Evolutionary conservation across 2,888 invertebrate genomes (phyloP).

Genomic region (Dicranocentrus wangi): DNA sequence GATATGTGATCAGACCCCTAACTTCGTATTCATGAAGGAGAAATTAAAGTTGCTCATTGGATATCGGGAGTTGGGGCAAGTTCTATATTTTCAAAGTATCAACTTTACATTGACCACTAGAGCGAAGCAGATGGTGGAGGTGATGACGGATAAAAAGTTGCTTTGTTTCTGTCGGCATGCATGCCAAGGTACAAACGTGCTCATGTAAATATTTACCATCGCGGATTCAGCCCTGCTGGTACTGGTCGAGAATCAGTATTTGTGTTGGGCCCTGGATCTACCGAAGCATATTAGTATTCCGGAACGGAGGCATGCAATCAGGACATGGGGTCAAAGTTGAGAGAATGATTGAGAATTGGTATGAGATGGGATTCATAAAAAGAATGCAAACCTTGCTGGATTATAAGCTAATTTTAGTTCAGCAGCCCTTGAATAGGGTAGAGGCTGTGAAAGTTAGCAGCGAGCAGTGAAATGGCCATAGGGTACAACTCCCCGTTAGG

Average conservation of each 20-base stretch:
- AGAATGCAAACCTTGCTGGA: slow-evolving; percentile 16
- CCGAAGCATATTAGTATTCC: slow-evolving; percentile 29
- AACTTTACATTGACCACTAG: too few species aligned
- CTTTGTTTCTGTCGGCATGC: slow-evolving; percentile 17
- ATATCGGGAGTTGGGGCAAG: not conserved
- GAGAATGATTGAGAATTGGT: not conserved
- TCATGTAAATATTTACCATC: slow-evolving; percentile 25
- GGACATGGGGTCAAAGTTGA: slow-evolving; percentile 27
- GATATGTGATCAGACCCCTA: not conserved
- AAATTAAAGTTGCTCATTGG: slow-evolving; percentile 22
- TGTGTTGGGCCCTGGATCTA: slow-evolving; percentile 15
- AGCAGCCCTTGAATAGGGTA: not conserved
- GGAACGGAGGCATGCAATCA: slow-evolving; percentile 11
- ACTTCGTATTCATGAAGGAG: slow-evolving; percentile 18
- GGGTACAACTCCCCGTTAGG: slow-evolving; percentile 26
- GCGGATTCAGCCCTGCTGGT: slow-evolving; percentile 27
- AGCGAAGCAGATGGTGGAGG: slow-evolving; percentile 11
- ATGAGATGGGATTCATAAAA: slow-evolving; percentile 31
- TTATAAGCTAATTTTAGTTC: slow-evolving; percentile 8
- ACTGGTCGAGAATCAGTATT: slow-evolving; percentile 8
- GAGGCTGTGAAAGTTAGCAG: slow-evolving; percentile 4
- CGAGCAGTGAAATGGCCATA: not conserved
- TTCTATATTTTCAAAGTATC: not conserved
- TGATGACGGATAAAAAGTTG: not conserved
- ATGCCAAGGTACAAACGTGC: slow-evolving; percentile 24